Evolutionary conservation across 1,140 invertebrate genomes (phyloP).

Genomic region (Tetramorium simillimum): DNA sequence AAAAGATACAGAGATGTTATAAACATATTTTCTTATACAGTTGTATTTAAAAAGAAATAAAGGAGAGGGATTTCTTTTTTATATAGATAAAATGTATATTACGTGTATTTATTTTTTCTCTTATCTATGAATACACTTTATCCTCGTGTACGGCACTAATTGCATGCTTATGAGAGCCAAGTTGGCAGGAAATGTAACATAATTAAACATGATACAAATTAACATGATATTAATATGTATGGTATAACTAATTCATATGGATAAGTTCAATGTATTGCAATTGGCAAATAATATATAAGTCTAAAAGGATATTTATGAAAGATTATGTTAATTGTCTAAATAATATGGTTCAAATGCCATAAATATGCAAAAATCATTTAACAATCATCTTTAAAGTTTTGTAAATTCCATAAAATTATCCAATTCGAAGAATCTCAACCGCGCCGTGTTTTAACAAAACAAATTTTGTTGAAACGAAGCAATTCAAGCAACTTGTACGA

Average conservation of each 20-base stretch:
- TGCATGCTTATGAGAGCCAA: background rate
- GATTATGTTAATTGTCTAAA: background rate
- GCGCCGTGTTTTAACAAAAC: too few species aligned
- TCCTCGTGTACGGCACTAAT: background rate
- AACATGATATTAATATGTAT: slow-evolving; percentile 41
- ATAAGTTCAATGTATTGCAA: background rate
- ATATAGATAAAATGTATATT: slow-evolving; percentile 49
- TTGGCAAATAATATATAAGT: slow-evolving; percentile 25
- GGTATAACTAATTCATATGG: slow-evolving; percentile 3
- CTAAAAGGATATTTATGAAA: background rate
- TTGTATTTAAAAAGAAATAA: slow-evolving; percentile 35
- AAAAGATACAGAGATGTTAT: slow-evolving; percentile 30
- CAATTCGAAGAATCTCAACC: too few species aligned
- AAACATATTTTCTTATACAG: slow-evolving; percentile 11
- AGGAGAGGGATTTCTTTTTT: background rate
- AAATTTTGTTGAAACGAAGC: background rate
- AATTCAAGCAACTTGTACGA: slow-evolving; percentile 86
- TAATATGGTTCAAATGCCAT: slow-evolving; percentile 4
- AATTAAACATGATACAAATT: slow-evolving; percentile 41
- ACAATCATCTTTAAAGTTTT: too few species aligned
- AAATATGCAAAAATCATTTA: slow-evolving; percentile 12
- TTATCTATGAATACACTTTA: slow-evolving; percentile 28
- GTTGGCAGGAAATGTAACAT: slow-evolving; percentile 10
- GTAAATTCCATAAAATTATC: too few species aligned
- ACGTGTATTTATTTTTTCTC: slow-evolving; percentile 43